Conservation (phyloP, 2,113 vertebrate species). For the Amphiprion ocellaris region DNA sequence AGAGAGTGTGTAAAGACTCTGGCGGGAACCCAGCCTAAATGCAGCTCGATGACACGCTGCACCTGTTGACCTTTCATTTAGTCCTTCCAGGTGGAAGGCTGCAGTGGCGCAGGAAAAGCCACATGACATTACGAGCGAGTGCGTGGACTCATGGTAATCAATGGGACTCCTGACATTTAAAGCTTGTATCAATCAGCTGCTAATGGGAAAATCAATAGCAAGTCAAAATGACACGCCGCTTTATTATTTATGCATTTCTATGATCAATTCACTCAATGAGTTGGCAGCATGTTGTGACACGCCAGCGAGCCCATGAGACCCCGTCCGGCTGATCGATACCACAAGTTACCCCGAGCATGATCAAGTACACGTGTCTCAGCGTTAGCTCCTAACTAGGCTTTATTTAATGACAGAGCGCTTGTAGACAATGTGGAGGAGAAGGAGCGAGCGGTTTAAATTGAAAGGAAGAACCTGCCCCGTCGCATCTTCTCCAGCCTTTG, state of each 20-base stretch:
- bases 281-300: slow-evolving; percentile 7
- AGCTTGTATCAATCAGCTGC: slow-evolving; percentile 83
- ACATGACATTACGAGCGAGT: slow-evolving; percentile 45
- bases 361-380: slow-evolving; percentile 29
- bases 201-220: slow-evolving; percentile 81
- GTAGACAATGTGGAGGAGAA: not conserved
- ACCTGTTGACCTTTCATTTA: slow-evolving; percentile 70
- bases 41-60: not conserved
- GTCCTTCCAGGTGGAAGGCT: slow-evolving; percentile 55
- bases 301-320: slow-evolving; percentile 15
- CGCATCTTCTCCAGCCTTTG: not conserved
- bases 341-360: slow-evolving; percentile 19
- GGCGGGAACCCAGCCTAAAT: not conserved
- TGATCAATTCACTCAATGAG: slow-evolving; percentile 70
- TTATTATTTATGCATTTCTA: slow-evolving; percentile 83
- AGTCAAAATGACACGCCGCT: slow-evolving; percentile 74
- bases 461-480: slow-evolving; percentile 9
- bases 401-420: slow-evolving; percentile 12
- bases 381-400: slow-evolving; percentile 13
- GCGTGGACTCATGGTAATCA: slow-evolving; percentile 63
- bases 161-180: slow-evolving; percentile 81
- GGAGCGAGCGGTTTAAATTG: not conserved
- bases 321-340: slow-evolving; percentile 43
- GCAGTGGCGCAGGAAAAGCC: slow-evolving; percentile 37
- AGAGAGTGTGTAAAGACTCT: not conserved